These are phyloP conservation scores for Cerastis leucographa DNA, from an alignment of 2,888 invertebrate species.

Conservation along the genomic window DNA sequence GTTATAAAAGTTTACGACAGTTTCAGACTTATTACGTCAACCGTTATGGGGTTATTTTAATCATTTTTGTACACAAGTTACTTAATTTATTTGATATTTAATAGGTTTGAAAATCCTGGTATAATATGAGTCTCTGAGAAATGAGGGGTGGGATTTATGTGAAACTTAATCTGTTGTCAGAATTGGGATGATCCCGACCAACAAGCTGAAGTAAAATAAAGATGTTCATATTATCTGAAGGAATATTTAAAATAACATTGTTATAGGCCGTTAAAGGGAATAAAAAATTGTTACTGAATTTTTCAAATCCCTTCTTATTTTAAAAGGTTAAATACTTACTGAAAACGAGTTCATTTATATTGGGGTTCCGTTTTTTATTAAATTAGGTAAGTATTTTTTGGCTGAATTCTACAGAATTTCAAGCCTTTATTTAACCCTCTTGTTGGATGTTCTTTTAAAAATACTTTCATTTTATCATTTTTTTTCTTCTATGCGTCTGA, in stretches of 20 bases:
- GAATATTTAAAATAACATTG: neutral
- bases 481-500: too few species aligned
- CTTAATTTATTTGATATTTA: conserved; percentile 36
- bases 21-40: conserved; percentile 33
- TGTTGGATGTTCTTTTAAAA: neutral
- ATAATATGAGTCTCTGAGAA: neutral
- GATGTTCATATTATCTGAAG: neutral
- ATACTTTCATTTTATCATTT: neutral
- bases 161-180: neutral
- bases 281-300: neutral
- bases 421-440: neutral
- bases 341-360: neutral
- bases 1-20: conserved; percentile 43
- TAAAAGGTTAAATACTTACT: neutral
- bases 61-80: conserved; percentile 8
- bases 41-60: conserved; percentile 5
- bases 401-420: neutral
- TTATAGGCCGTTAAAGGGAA: neutral
- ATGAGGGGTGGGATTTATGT: conserved; percentile 17
- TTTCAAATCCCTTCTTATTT: neutral
- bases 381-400: too few species aligned
- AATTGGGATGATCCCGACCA: neutral
- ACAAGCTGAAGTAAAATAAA: neutral
- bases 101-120: conserved; percentile 19
- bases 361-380: too few species aligned